A percentile compares a stretch with the other conserved stretches of the same genome.
Evolutionary conservation across 2,888 invertebrate genomes (phyloP).

Genomic region (Helleia helle): DNA sequence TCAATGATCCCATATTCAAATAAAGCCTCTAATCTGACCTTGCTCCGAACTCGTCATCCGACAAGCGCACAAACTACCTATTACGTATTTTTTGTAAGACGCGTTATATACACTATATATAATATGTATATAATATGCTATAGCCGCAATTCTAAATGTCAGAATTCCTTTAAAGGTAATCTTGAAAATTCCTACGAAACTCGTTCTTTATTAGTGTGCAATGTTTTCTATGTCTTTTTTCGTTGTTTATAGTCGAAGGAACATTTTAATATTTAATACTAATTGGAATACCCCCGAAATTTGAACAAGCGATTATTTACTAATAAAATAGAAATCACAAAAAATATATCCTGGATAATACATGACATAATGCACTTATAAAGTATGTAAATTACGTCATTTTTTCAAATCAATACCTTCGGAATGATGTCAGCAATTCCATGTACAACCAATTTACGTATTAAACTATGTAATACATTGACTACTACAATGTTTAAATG

Average conservation of each 20-base stretch:
- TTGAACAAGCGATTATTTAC: too few species aligned
- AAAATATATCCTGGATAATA: too few species aligned
- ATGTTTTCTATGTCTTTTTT: slow-evolving; percentile 5
- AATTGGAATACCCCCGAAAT: too few species aligned
- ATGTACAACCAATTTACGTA: too few species aligned
- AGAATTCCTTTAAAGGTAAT: slow-evolving; percentile 3
- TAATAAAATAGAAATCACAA: too few species aligned
- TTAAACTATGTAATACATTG: too few species aligned
- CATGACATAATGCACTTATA: too few species aligned
- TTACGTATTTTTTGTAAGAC: neutral
- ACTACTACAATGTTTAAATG: too few species aligned
- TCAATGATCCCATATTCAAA: neutral
- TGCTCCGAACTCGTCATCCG: neutral
- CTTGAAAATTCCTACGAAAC: slow-evolving; percentile 6
- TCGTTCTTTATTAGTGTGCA: slow-evolving; percentile 1
- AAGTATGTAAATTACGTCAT: too few species aligned
- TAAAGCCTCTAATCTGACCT: slow-evolving; percentile 1
- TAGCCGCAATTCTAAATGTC: neutral
- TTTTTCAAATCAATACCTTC: too few species aligned
- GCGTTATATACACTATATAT: neutral
- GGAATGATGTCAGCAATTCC: too few species aligned
- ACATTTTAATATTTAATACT: slow-evolving; percentile 1
- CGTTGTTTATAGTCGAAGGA: neutral
- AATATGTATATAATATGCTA: neutral
- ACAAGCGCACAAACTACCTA: neutral